Conservation (phyloP, 2,113 vertebrate species). For the Pitta sordida region DNA sequence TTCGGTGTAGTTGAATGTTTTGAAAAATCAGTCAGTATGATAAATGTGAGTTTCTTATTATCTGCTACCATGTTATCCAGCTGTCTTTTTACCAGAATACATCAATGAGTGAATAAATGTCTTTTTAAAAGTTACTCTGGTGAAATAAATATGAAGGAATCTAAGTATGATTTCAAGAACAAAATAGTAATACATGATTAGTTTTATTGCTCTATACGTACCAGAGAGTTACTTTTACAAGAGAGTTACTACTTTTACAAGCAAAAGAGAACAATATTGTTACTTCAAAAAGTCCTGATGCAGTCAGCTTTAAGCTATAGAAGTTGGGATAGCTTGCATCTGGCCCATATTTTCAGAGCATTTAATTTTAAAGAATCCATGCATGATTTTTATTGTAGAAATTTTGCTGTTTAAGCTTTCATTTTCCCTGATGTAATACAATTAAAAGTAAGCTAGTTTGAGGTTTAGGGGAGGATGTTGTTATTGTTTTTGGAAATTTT, state of each 20-base stretch:
- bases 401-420: background rate
- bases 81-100: constrained; percentile 17
- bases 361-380: background rate
- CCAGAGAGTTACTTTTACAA: background rate
- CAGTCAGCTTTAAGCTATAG: background rate
- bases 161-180: background rate
- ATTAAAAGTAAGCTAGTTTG: background rate
- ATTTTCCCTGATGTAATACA: background rate
- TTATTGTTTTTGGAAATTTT: background rate
- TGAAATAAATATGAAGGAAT: background rate
- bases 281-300: background rate
- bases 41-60: constrained; percentile 35
- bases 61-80: constrained; percentile 31
- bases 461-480: background rate
- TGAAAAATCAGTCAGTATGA: constrained; percentile 12
- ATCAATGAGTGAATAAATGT: constrained; percentile 29
- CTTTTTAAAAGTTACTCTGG: background rate
- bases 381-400: background rate
- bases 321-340: background rate
- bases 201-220: background rate
- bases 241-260: no score
- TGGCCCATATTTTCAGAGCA: background rate
- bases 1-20: constrained; percentile 7
- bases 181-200: background rate
- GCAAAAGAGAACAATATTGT: background rate